phyloP scores from a whole-genome alignment of 2,888 invertebrate genomes.

The Conistra vaccinii region DNA sequence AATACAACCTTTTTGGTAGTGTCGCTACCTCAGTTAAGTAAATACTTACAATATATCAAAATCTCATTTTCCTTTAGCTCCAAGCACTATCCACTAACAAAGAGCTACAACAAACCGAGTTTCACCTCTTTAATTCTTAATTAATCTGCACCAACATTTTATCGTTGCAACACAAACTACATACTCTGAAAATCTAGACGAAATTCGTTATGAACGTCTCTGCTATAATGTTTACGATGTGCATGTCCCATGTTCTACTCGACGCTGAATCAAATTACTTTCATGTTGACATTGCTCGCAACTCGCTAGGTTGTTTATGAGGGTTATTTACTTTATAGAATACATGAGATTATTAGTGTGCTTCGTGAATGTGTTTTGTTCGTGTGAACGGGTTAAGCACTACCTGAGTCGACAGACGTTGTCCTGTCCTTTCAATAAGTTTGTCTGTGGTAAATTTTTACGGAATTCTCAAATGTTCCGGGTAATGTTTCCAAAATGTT shows the following conservation, averaged over 20 bases:
- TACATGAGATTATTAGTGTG: conserved; percentile 44
- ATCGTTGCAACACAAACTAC: not conserved
- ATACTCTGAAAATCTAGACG: conserved; percentile 29
- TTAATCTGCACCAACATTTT: conserved; percentile 5
- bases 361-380: conserved; percentile 11
- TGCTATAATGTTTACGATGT: conserved; percentile 49
- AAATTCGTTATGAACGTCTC: conserved; percentile 42
- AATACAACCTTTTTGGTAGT: not conserved
- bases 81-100: not conserved
- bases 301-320: conserved; percentile 40
- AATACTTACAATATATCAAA: not conserved
- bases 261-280: conserved; percentile 62
- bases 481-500: too few relatives aligned
- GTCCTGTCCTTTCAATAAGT: not conserved
- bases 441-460: not conserved
- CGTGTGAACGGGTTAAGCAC: not conserved
- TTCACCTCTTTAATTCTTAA: not conserved
- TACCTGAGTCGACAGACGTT: not conserved
- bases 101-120: not conserved
- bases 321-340: conserved; percentile 44
- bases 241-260: conserved; percentile 48
- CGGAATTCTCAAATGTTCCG: not conserved
- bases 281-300: conserved; percentile 56
- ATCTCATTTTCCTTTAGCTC: not conserved
- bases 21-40: not conserved